Percentiles rank a stretch among this genome's conserved stretches.
Evolutionary conservation across 2,888 invertebrate genomes (phyloP).

Genomic region (Empis stercorea): DNA sequence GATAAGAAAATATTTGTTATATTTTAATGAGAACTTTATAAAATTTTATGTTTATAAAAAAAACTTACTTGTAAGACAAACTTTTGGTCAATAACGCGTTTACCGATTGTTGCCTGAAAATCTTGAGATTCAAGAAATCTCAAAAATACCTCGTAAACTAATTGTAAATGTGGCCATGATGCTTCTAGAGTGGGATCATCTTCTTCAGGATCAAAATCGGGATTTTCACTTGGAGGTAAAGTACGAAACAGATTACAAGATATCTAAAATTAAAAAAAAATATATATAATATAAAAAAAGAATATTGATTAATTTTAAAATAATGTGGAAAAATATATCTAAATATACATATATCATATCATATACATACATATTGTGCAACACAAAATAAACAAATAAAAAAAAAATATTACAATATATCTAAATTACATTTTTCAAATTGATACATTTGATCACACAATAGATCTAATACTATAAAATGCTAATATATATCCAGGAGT

Average conservation of each 20-base stretch:
- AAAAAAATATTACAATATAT: too few relatives aligned
- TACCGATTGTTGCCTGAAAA: conserved; percentile 83
- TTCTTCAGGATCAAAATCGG: conserved; percentile 88
- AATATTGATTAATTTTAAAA: neutral
- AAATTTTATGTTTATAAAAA: neutral
- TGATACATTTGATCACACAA: too few relatives aligned
- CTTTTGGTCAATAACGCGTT: conserved; percentile 89
- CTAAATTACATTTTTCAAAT: too few relatives aligned
- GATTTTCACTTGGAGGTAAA: conserved; percentile 74
- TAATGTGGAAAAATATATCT: too few relatives aligned
- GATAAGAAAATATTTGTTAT: conserved; percentile 21
- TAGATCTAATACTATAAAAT: too few relatives aligned
- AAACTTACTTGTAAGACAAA: conserved; percentile 72
- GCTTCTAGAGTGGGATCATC: conserved; percentile 93
- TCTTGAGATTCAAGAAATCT: conserved; percentile 83
- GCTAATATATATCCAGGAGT: too few relatives aligned
- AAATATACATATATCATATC: too few relatives aligned
- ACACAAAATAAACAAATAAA: too few relatives aligned
- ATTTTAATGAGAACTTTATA: neutral
- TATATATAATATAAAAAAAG: conserved; percentile 1
- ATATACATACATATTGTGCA: too few relatives aligned
- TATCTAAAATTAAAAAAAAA: conserved; percentile 43
- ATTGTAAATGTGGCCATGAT: conserved; percentile 86
- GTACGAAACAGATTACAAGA: conserved; percentile 80
- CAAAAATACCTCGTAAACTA: conserved; percentile 61